Evolutionary conservation across 1,140 invertebrate species (phyloP), one percentile per base, ranked within the genome.

Genomic region (Araneus ventricosus): DNA sequence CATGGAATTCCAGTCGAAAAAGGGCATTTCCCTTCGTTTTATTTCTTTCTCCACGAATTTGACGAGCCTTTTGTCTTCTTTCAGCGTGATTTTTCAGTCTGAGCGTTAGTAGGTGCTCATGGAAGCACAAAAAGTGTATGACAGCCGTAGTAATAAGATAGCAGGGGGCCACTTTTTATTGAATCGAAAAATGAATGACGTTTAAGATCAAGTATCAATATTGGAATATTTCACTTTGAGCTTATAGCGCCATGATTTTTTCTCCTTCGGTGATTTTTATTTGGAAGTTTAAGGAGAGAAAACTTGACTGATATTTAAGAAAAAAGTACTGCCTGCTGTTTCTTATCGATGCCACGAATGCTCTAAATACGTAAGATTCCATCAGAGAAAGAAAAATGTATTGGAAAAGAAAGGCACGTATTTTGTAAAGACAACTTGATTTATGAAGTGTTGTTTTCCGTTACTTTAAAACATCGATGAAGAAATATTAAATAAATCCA

Each of bases 81-180:
- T 30, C 17, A 37, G 27, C 30, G 34, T 17, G 27, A 75, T 75
- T 75, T 75, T 1, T 20, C 17, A 75, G 3, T 22, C 17, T 30
- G 63, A 67, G 63, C 30, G 67, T 34, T 34, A 37, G 27, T 75
- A 20, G 34, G 6, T 75, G 67, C 67, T 34, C 67, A 37, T 17
- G 30, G 67, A 75, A 27, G 63, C 63, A 27, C 63, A n/a, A 37
- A 75, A 75, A 34, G 67, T 75, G 27, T 34, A 30, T 75, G 67
- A 75, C 67, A 75, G 67, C 67, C 67, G 67, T 34, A 75, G 67
- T 75, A 75, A 75, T 75, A 75, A 75, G 67, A 75, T 75, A 75
- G 17, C 14, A 30, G n/a, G 4, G 67, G 27, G 67, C 27, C 30
- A 34, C 30, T 75, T 34, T 34, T 75, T 30, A 75, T 34, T 75